phyloP scores from a whole-genome alignment of 2,888 invertebrate genomes.

The Liposcelis brunnea region DNA sequence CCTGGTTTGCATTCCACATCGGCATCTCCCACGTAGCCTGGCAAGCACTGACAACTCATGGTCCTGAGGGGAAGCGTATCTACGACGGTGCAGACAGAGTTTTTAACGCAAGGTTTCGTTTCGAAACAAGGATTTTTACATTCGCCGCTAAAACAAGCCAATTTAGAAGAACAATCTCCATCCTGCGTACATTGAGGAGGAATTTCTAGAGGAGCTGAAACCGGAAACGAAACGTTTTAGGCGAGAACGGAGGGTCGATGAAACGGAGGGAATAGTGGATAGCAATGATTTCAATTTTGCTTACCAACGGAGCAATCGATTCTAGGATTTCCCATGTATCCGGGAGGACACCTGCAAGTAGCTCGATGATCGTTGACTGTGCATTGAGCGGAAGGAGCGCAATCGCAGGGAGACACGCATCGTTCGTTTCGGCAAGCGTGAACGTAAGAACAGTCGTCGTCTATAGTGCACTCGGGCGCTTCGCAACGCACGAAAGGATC shows the following conservation, averaged over 20 bases:
- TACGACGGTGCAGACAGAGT: constrained; percentile 68
- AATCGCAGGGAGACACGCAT: constrained; percentile 72
- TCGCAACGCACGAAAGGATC: constrained; percentile 64
- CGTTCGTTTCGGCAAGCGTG: constrained; percentile 59
- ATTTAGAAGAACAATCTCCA: constrained; percentile 67
- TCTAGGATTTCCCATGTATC: constrained; percentile 61
- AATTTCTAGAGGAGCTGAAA: constrained; percentile 32
- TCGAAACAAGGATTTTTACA: constrained; percentile 68
- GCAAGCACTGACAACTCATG: constrained; percentile 71
- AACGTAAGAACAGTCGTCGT: constrained; percentile 62
- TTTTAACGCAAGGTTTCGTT: constrained; percentile 59
- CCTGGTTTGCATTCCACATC: constrained; percentile 66
- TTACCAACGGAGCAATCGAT: constrained; percentile 43
- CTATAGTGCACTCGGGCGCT: constrained; percentile 55
- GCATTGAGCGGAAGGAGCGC: constrained; percentile 61
- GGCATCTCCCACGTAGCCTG: constrained; percentile 70
- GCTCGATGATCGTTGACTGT: constrained; percentile 58
- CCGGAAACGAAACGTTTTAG: constrained; percentile 6
- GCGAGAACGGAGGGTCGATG: too few relatives aligned
- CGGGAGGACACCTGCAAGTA: constrained; percentile 65
- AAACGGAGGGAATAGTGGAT: too few relatives aligned
- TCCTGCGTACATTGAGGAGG: constrained; percentile 55
- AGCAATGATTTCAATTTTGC: too few relatives aligned
- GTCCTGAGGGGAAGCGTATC: constrained; percentile 74
- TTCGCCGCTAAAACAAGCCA: constrained; percentile 62